phyloP scores from a whole-genome alignment of 64 coral and sea anemone species.

The Dendrophyllia cribrosa region DNA sequence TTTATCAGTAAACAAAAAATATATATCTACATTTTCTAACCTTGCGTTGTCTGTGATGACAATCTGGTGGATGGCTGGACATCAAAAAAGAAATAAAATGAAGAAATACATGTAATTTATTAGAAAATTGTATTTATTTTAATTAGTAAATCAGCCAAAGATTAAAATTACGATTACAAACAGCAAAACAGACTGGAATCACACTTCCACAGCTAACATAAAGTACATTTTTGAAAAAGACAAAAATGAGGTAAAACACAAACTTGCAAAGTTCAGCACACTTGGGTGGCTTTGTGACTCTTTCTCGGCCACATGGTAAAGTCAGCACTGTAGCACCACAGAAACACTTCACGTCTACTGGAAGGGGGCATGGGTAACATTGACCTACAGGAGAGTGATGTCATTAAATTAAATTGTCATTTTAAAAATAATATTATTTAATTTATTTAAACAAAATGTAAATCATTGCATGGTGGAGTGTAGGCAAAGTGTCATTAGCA shows the following conservation, averaged over 20 bases:
- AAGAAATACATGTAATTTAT: too few species aligned
- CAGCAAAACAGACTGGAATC: neutral
- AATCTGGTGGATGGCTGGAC: constrained; percentile 84
- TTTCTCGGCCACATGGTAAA: constrained; percentile 92
- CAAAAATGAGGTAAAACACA: neutral
- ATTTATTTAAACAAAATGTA: too few species aligned
- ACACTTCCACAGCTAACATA: too few species aligned
- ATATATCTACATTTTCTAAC: constrained; percentile 46
- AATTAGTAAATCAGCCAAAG: too few species aligned
- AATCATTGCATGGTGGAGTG: too few species aligned
- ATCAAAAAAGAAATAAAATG: neutral
- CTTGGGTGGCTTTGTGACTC: constrained; percentile 91
- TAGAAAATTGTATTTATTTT: too few species aligned
- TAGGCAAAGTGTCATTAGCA: too few species aligned
- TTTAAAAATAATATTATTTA: too few species aligned
- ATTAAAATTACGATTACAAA: neutral
- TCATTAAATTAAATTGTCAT: neutral
- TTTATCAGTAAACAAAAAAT: too few species aligned
- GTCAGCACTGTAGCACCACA: constrained; percentile 86
- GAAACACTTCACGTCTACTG: constrained; percentile 85
- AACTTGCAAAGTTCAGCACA: constrained; percentile 96
- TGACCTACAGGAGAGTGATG: constrained; percentile 49
- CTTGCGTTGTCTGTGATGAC: constrained; percentile 88
- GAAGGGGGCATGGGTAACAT: constrained; percentile 93
- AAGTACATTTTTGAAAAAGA: neutral